Evolutionary conservation across 2,113 vertebrate species (phyloP), one percentile per base, ranked within the genome.

Genomic region (Pluvialis apricaria): DNA sequence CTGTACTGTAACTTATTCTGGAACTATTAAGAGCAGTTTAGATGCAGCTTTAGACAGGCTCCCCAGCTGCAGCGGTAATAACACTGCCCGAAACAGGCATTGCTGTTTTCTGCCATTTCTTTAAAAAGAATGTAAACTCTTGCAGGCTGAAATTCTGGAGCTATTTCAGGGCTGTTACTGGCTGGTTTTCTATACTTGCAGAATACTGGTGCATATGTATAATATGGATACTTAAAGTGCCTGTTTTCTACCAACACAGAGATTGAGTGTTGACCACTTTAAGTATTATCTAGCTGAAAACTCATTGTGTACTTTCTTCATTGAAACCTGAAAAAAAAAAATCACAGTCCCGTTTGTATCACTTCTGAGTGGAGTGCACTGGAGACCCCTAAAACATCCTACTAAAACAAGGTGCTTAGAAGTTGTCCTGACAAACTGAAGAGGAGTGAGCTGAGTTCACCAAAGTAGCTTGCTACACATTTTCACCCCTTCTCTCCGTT

Each of bases 401-500:
- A 1, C 7, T 40, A 24, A n/a, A 62, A 51, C 8, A 26, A 81
- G 36, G 69, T 81, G 81, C 38, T 88, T 45, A 34, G 32, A 65
- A 15, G 6, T 16, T 47, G 15, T 66, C 36, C 32, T 69, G 57
- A 13, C 12, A 32, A 34, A 25, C 15, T 62, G 69, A 86, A 51
- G 49, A 69, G 66, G 58, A 36, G 20, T 13, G 57, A 75, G 32
- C 42, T 66, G 34, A 34, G n/a, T 29, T 58, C 40, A 49, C n/a
- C 55, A 8, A 34, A 78, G 51, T 10, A 44, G 26, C 60, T 75
- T 1, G 0, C 57, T 29, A 15, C 8, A 47, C 38, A 5, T 47
- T 64, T 42, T 61, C n/a, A 52, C 21, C 24, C 0, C 0, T 42
- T 60, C 16, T 87, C 52, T 44, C 54, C 29, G 0, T 40, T 5